Evolutionary conservation across 2,888 invertebrate genomes (phyloP).

Genomic region (Shargacucullia verbasci): DNA sequence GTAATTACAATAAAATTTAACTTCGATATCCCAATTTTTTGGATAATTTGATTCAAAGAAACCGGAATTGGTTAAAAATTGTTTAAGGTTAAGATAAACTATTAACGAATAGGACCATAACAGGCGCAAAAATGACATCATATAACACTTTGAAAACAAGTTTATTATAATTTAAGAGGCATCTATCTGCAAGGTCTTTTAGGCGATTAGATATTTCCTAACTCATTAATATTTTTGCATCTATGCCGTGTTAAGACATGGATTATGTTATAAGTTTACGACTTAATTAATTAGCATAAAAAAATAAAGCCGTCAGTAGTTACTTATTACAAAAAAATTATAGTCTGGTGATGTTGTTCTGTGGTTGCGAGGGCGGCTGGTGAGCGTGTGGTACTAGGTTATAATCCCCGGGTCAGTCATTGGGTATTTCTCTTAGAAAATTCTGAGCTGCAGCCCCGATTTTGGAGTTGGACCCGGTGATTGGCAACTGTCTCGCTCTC

Average conservation of each 20-base stretch:
- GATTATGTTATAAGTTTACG: not conserved
- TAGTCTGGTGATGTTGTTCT: too few relatives aligned
- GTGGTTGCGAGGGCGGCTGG: too few relatives aligned
- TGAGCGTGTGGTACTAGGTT: too few relatives aligned
- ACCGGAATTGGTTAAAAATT: not conserved
- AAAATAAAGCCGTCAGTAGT: not conserved
- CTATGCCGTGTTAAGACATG: not conserved
- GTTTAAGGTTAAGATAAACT: not conserved
- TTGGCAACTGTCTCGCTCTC: too few relatives aligned
- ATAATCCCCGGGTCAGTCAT: too few relatives aligned
- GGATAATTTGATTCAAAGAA: not conserved
- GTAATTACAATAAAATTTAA: not conserved
- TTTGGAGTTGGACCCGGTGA: too few relatives aligned
- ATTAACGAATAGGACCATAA: not conserved
- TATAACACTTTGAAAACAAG: constrained; percentile 4
- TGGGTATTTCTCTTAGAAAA: too few relatives aligned
- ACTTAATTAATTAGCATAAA: constrained; percentile 7
- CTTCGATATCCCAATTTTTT: not conserved
- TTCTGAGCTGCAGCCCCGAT: too few relatives aligned
- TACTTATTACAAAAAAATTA: too few relatives aligned
- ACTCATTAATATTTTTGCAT: constrained; percentile 5
- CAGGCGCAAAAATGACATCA: constrained; percentile 19
- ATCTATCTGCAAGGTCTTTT: constrained; percentile 29
- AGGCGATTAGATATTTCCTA: constrained; percentile 23
- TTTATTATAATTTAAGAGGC: constrained; percentile 9